These are phyloP conservation scores for Oxyruncus cristatus DNA, from an alignment of 2,113 vertebrate species.

Conservation along the genomic window DNA sequence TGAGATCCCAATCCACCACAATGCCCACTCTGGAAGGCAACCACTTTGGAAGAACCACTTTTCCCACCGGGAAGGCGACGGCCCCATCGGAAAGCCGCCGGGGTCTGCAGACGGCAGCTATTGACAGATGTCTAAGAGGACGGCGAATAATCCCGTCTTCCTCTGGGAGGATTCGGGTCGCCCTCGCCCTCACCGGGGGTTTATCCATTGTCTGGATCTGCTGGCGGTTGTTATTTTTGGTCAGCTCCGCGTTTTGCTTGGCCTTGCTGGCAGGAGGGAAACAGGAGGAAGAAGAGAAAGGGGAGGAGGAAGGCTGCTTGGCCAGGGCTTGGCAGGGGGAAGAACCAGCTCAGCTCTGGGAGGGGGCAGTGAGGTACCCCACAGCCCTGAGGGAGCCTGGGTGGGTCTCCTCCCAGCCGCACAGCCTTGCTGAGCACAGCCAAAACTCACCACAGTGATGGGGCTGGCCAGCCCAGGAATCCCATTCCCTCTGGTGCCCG, in stretches of 20 bases:
- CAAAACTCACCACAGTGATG: background rate
- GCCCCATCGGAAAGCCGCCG: background rate
- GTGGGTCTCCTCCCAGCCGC: background rate
- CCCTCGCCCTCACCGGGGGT: conserved; percentile 3
- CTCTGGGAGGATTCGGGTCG: conserved; percentile 51
- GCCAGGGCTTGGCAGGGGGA: accelerated
- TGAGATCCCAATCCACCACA: accelerated
- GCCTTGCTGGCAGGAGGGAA: background rate
- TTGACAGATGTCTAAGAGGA: conserved; percentile 52
- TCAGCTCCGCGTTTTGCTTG: conserved; percentile 1
- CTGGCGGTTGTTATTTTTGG: conserved; percentile 44
- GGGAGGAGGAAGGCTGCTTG: conserved; percentile 17
- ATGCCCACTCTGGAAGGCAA: background rate
- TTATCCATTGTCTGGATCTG: conserved; percentile 64
- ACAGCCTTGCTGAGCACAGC: background rate
- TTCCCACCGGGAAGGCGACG: background rate
- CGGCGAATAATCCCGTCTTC: conserved; percentile 30
- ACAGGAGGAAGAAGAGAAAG: conserved; percentile 25
- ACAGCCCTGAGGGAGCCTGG: accelerated
- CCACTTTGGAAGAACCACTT: background rate
- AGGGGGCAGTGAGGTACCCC: background rate
- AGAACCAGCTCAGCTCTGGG: background rate
- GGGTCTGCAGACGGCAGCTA: background rate
- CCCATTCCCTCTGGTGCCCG: background rate
- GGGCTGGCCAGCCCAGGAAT: background rate